Conservation (phyloP, 2,113 vertebrate species). For the Tragelaphus buxtoni region DNA sequence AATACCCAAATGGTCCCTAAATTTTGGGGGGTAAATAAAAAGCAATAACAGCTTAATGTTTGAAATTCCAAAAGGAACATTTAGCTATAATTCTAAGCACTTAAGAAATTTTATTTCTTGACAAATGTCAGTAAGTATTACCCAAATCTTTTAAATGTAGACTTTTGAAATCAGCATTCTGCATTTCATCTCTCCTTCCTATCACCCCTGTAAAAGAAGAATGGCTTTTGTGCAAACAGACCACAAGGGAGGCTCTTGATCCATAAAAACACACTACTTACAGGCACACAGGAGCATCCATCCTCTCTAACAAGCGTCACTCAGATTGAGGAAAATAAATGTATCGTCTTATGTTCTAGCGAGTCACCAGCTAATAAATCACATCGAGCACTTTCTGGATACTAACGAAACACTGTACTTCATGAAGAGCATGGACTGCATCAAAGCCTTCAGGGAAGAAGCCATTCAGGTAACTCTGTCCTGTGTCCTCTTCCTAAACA, state of each 20-base stretch:
- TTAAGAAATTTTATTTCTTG: constrained; percentile 33
- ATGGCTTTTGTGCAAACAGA: background rate
- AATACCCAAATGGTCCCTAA: background rate
- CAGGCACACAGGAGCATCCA: background rate
- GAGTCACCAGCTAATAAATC: constrained; percentile 89
- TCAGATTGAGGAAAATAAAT: background rate
- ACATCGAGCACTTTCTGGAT: constrained; percentile 92
- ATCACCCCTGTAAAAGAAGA: background rate
- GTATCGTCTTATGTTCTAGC: constrained; percentile 80
- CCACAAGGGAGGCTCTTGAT: background rate
- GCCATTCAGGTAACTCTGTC: constrained; percentile 87
- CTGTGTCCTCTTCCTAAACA: background rate
- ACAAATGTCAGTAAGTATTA: background rate
- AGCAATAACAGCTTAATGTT: background rate
- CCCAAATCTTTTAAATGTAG: background rate
- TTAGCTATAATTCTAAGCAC: background rate
- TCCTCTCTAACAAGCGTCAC: background rate
- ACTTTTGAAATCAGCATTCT: constrained; percentile 5
- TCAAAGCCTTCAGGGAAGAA: constrained; percentile 91
- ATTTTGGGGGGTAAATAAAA: background rate
- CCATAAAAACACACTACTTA: background rate
- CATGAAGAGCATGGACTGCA: constrained; percentile 91
- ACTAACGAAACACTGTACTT: constrained; percentile 89
- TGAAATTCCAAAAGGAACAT: background rate
- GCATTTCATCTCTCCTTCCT: background rate